These are phyloP conservation scores for Synaphobranchus kaupii DNA, from an alignment of 2,797 vertebrate genomes.

Conservation along the genomic window DNA sequence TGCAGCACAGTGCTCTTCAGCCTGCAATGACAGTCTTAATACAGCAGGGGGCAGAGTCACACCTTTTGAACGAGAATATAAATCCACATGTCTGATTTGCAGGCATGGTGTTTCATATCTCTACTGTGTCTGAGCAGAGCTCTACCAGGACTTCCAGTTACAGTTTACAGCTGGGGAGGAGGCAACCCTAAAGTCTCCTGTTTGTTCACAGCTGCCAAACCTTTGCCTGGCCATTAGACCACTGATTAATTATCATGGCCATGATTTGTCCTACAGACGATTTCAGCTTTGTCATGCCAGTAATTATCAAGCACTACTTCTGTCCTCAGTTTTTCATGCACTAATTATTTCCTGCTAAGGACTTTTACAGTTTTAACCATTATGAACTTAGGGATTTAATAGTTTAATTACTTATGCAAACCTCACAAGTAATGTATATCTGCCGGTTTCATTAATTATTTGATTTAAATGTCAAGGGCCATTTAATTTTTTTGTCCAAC, in stretches of 20 bases:
- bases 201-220: neutral
- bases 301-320: slow-evolving; percentile 35
- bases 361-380: slow-evolving; percentile 57
- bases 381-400: slow-evolving; percentile 51
- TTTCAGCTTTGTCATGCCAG: slow-evolving; percentile 31
- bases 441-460: slow-evolving; percentile 37
- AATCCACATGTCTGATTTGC: neutral
- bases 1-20: neutral
- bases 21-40: neutral
- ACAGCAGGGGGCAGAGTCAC: slow-evolving; percentile 30
- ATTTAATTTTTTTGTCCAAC: slow-evolving; percentile 11
- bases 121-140: neutral
- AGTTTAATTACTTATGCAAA: slow-evolving; percentile 54
- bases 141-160: neutral
- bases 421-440: slow-evolving; percentile 40
- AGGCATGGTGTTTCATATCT: neutral
- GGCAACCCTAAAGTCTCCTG: neutral
- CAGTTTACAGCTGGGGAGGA: neutral
- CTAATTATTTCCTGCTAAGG: slow-evolving; percentile 57
- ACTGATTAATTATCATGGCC: neutral
- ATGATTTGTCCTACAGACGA: slow-evolving; percentile 39
- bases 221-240: too few relatives aligned
- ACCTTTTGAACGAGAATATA: neutral
- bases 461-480: slow-evolving; percentile 37
- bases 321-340: slow-evolving; percentile 26